phyloP scores from a whole-genome alignment of 2,797 vertebrate species.

The Epinephelus coioides region DNA sequence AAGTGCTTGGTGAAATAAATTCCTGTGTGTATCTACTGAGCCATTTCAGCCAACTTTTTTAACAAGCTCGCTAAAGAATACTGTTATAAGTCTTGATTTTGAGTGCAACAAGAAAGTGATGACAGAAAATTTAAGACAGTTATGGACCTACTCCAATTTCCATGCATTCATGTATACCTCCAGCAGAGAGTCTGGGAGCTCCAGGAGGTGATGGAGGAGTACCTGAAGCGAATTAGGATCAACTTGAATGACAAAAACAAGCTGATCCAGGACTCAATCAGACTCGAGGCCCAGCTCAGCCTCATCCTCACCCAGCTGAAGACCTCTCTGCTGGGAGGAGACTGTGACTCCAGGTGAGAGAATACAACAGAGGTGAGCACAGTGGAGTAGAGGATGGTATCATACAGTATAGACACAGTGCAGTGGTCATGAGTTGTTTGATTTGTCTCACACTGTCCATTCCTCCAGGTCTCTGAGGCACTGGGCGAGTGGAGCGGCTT shows the following conservation, averaged over 20 bases:
- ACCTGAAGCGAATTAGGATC: slow-evolving; percentile 81
- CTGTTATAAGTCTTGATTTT: background rate
- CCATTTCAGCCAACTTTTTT: background rate
- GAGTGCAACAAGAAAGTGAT: background rate
- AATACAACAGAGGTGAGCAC: background rate
- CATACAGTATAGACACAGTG: background rate
- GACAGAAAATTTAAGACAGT: background rate
- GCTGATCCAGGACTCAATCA: slow-evolving; percentile 74
- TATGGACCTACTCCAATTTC: background rate
- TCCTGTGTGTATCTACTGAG: background rate
- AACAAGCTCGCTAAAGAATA: background rate
- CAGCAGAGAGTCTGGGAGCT: slow-evolving; percentile 75
- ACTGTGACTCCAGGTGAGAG: slow-evolving; percentile 77
- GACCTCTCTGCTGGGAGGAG: slow-evolving; percentile 72
- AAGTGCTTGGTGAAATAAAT: slow-evolving; percentile 4
- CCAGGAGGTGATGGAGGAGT: slow-evolving; percentile 83
- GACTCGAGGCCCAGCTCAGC: slow-evolving; percentile 82
- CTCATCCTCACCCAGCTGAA: slow-evolving; percentile 81
- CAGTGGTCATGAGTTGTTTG: background rate
- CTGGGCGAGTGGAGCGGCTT: slow-evolving; percentile 81
- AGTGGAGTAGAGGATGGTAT: background rate
- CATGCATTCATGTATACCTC: background rate
- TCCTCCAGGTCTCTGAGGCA: slow-evolving; percentile 74
- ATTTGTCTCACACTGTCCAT: background rate
- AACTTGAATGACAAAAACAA: slow-evolving; percentile 68